phyloP scores from a whole-genome alignment of 1,140 invertebrate species.

The Solenopsis fugax region DNA sequence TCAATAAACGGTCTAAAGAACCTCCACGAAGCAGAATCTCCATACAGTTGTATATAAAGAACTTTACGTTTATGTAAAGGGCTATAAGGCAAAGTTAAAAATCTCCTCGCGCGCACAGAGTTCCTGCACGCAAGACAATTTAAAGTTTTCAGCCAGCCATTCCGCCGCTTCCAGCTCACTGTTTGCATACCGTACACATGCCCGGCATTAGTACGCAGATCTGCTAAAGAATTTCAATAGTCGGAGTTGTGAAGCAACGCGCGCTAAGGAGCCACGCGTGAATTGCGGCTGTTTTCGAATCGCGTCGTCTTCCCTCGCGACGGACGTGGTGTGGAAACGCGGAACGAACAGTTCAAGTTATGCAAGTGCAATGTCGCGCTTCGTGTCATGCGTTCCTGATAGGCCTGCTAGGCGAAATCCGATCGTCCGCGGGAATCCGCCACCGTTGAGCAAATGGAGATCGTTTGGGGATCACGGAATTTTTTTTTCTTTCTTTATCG shows the following conservation, averaged over 20 bases:
- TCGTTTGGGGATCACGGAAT: not conserved
- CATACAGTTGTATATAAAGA: not conserved
- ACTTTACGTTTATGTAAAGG: not conserved
- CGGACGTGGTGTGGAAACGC: constrained; percentile 15
- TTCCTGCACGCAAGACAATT: constrained; percentile 20
- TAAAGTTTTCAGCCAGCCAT: constrained; percentile 25
- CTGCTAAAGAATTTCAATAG: constrained; percentile 31
- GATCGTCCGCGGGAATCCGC: constrained; percentile 62
- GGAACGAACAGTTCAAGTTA: constrained; percentile 36
- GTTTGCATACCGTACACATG: constrained; percentile 2
- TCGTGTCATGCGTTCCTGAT: constrained; percentile 20
- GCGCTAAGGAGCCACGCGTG: not conserved
- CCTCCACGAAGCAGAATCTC: not conserved
- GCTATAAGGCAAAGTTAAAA: not conserved
- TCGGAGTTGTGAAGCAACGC: not conserved
- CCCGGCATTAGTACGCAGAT: constrained; percentile 5
- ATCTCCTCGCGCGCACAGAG: not conserved
- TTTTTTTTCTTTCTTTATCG: constrained; percentile 13
- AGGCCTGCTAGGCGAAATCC: constrained; percentile 59
- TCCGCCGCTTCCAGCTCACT: not conserved
- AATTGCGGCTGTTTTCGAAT: constrained; percentile 9
- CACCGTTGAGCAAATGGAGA: constrained; percentile 52
- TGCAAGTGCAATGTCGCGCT: constrained; percentile 40
- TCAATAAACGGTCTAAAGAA: not conserved
- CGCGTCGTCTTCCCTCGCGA: not conserved